Conservation (phyloP, 2,113 vertebrate species). For the Indicator indicator region DNA sequence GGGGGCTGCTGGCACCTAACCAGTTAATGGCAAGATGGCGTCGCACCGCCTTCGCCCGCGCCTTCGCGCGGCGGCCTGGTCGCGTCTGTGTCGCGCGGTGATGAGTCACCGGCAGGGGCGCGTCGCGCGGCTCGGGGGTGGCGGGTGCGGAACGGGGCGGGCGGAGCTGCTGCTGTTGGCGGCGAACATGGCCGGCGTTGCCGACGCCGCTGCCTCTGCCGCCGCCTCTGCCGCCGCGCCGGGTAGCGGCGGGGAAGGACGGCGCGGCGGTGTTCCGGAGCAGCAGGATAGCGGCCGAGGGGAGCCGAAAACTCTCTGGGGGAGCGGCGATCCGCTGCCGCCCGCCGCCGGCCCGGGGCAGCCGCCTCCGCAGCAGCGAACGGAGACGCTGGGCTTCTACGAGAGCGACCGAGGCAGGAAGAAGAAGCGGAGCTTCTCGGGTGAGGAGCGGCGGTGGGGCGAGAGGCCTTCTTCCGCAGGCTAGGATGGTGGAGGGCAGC, state of each 20-base stretch:
- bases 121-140: background rate
- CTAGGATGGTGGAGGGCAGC: background rate
- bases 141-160: background rate
- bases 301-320: conserved; percentile 53
- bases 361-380: conserved; percentile 48
- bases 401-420: conserved; percentile 75
- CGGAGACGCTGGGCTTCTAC: conserved; percentile 80
- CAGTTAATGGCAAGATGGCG: conserved; percentile 40
- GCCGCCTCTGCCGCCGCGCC: background rate
- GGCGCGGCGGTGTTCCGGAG: conserved; percentile 2
- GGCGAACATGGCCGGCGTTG: conserved; percentile 69
- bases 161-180: background rate
- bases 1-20: rapidly evolving
- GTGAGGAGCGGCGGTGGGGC: conserved; percentile 48
- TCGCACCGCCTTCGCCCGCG: background rate
- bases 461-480: background rate
- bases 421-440: conserved; percentile 68
- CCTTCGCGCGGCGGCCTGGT: background rate
- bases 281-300: conserved; percentile 13
- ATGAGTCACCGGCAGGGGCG: conserved; percentile 26
- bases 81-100: conserved; percentile 9
- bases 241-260: conserved; percentile 26
- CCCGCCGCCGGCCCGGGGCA: background rate
- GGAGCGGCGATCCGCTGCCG: conserved; percentile 9
- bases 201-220: conserved; percentile 14